Evolutionary conservation across 1,140 invertebrate genomes (phyloP).

Genomic region (Trigoniulus corallinus): DNA sequence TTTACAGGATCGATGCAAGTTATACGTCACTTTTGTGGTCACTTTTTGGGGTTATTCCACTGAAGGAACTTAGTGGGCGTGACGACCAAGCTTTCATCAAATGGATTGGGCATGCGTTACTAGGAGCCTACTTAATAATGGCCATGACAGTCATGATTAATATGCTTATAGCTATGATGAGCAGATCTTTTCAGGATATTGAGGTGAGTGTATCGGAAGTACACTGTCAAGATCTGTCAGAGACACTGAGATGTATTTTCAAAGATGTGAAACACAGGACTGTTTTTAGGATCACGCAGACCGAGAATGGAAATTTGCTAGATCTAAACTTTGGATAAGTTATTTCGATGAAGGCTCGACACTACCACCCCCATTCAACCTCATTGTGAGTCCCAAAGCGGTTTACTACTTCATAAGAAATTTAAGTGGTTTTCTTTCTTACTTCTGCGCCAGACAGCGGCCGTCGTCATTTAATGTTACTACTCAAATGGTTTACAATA

Average conservation of each 20-base stretch:
- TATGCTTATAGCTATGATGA: constrained; percentile 44
- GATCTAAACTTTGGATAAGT: constrained; percentile 40
- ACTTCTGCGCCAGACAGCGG: constrained; percentile 11
- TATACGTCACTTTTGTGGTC: constrained; percentile 39
- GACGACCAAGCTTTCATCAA: constrained; percentile 18
- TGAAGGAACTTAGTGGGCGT: constrained; percentile 14
- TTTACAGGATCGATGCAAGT: constrained; percentile 30
- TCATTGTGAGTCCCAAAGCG: constrained; percentile 37
- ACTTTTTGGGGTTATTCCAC: constrained; percentile 27
- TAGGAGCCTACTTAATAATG: constrained; percentile 32
- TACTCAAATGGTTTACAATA: no score
- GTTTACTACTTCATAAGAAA: constrained; percentile 27
- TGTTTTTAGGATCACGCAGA: constrained; percentile 34
- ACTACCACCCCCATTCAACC: constrained; percentile 37
- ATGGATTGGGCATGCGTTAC: constrained; percentile 23
- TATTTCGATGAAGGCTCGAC: constrained; percentile 39
- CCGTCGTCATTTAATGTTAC: no score
- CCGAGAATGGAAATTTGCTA: constrained; percentile 40
- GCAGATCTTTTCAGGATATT: constrained; percentile 38
- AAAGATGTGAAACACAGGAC: background rate
- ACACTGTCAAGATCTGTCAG: background rate
- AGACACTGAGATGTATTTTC: background rate
- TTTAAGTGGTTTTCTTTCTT: constrained; percentile 17
- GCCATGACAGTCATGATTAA: constrained; percentile 42
- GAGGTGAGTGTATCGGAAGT: constrained; percentile 33